Base-by-base conservation (phyloP, 2,888 invertebrate genomes). In the Aphidoletes aphidimyza region DNA sequence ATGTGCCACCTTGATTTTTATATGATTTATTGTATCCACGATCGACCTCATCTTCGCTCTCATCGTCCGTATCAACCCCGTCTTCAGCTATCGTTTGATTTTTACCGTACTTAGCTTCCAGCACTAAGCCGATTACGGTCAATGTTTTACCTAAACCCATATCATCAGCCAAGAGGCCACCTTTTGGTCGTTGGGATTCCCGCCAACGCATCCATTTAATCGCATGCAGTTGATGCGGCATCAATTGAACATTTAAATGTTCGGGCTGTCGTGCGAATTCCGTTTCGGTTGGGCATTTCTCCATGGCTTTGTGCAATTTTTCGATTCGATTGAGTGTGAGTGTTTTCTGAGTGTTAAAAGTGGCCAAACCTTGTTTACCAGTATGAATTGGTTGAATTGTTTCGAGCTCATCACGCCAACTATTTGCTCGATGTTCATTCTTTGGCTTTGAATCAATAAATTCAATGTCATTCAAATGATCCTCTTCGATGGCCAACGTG, bases 131-230 rank as follows among this genome's bases (percentile, higher is more conserved):
- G 86, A 96, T 94, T 94, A 96, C 95, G 0, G 95, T 95, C 39
- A 96, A 90, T 0, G 97, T 97, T 90, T 97, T 97, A 84, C 54
- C 54, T 54, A 90, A 86, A 0, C 90, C 90, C 90, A 90, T 90
- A 84, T 90, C 90, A 87, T 89, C 91, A 92, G 96, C 96, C 84
- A 98, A 91, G 86, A 98, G 95, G 19, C 98, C 98, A 0, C 97
- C 97, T 47, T 93, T 90, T 0, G 96, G 95, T 84, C 93, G 94
- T 89, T 97, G 95, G n/a, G 91, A 91, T 90, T 98, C 98, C 30
- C 98, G 91, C 97, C 97, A 98, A 30, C 92, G 88, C 87, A 98
- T 91, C 98, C 98, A 98, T 17, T 94, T 93, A 0, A 98, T 90
- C 0, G 96, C 98, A 87, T 95, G 94, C 86, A 93, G 91, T 89